Base-by-base conservation (phyloP, 2,888 invertebrate genomes). In the Metopia argyrocephala region DNA sequence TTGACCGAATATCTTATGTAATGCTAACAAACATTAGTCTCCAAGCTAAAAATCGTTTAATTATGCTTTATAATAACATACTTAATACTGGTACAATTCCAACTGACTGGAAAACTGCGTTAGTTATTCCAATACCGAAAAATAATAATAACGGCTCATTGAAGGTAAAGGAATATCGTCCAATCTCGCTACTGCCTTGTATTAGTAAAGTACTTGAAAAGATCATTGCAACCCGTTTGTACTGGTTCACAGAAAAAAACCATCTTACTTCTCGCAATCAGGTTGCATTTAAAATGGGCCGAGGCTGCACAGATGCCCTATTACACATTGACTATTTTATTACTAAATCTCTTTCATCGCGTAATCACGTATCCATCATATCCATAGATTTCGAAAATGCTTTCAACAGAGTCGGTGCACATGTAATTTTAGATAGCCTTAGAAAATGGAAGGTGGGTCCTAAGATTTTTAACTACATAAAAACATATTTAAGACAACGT, bases 321-420 rank as follows among this genome's bases (percentile, higher is more conserved):
- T n/a, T n/a, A n/a, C n/a, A n/a, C n/a, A n/a, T n/a, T n/a, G n/a
- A n/a, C n/a, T n/a, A n/a, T n/a, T n/a, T n/a, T n/a, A n/a, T n/a
- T n/a, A 23, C 21, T n/a, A 66, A 57, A 9, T 3, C n/a, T 1
- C 12, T 68, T 1, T 76, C 68, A 6, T 23, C 66, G n/a, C 54
- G 15, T 5, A 71, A 76, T 23, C 68, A 76, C 5, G 18, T 31
- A 18, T 68, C 76, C 9, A 48, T 75, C 12, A 23, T 75, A 1
- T 57, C 48, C 0, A 62, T 73, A 3, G 70, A 75, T n/a, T 81
- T 83, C 50, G 73, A 73, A 18, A 84, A 76, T 50, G 74, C 75
- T 6, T 79, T 82, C 46, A 80, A 84, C 12, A 75, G 75, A 61
- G 54, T 83, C 1, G 78, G 76, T 6, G 23, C 78, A 9, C 81